Evolutionary conservation across 1,140 invertebrate genomes (phyloP).

Genomic region (Augochlora pura): DNA sequence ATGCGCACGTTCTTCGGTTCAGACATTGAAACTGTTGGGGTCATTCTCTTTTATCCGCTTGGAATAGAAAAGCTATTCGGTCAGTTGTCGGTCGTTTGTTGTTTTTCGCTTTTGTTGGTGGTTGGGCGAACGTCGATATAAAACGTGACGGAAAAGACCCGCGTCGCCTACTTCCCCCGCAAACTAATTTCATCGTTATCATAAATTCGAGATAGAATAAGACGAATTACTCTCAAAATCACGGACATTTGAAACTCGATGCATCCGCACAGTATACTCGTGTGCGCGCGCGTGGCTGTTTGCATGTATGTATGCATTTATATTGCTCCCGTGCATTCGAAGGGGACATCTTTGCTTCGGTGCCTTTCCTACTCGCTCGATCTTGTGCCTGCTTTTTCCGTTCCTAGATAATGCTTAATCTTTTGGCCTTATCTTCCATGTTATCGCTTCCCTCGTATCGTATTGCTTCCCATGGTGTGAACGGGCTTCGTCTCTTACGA

Average conservation of each 20-base stretch:
- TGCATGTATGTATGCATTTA: no score
- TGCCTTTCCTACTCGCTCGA: not conserved
- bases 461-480: not conserved
- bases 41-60: no score
- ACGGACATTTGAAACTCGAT: not conserved
- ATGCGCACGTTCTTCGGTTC: no score
- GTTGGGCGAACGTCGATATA: no score
- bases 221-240: not conserved
- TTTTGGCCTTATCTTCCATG: conserved; percentile 20
- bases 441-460: conserved; percentile 19
- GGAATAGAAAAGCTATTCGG: no score
- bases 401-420: conserved; percentile 20
- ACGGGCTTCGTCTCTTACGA: not conserved
- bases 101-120: no score
- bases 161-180: not conserved
- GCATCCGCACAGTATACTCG: no score
- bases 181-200: not conserved
- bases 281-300: no score
- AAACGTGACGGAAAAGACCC: no score
- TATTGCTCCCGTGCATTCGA: not conserved
- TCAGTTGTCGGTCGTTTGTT: no score
- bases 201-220: not conserved
- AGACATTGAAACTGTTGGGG: no score
- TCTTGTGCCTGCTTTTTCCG: conserved; percentile 19
- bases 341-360: not conserved